Base-by-base conservation (phyloP, 2,113 vertebrate genomes). In the Axis porcinus region DNA sequence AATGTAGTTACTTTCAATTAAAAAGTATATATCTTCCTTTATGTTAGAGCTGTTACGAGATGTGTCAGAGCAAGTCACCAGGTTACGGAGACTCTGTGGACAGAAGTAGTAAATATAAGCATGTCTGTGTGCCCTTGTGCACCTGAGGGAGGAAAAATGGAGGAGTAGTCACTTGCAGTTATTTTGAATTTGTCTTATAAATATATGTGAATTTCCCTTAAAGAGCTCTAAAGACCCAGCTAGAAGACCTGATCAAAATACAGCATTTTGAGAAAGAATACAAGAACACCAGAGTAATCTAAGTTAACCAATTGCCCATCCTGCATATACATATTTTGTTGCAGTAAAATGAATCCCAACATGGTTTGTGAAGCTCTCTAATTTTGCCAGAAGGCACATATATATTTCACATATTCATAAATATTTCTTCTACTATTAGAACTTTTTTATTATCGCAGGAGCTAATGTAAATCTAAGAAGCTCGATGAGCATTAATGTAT, bases 391-490 rank as follows among this genome's bases (percentile, higher is more conserved):
- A 88, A 12, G 84, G 74, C 36, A 92, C 45, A 87, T 54, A 91
- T 89, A 81, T 89, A 97, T 97, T 96, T 97, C 86, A 96, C 17
- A 87, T 93, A 78, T 87, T 93, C 83, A 92, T 94, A 97, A 97
- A 95, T 97, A 97, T 97, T 89, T 96, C 86, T 95, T 94, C 40
- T 74, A 85, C 78, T 58, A 92, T 70, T 97, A 98, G 70, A 67
- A 87, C 11, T 97, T 98, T 98, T 67, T 74, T 86, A 91, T 87
- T 96, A 91, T 36, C 97, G 47, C 67, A 97, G 83, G 57, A 98
- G 97, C n/a, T 89, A 57, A 97, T 91, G 82, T 97, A 98, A 99
- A 98, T 87, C 64, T 98, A 94, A 98, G 8, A 97, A 95, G 78
- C 64, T 96, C 64, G 30, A 76, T 98, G 96, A 97, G 82, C 70